phyloP scores from a whole-genome alignment of 2,888 invertebrate genomes.

The Caenorhabditis macrosperma region DNA sequence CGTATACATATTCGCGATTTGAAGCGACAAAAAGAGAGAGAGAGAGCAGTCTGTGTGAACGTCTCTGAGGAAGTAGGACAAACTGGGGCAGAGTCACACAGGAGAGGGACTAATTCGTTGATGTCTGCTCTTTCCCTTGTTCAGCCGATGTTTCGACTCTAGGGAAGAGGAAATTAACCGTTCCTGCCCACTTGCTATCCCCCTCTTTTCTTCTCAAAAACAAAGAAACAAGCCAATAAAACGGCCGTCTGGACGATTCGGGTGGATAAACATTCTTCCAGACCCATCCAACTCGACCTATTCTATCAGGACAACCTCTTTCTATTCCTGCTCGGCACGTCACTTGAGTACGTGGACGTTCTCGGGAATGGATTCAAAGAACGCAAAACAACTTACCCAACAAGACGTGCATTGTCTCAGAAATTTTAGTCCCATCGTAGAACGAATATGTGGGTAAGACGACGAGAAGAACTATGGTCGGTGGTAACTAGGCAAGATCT shows the following conservation, averaged over 20 bases:
- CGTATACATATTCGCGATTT: background rate
- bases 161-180: background rate
- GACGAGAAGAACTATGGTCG: background rate
- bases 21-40: background rate
- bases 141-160: background rate
- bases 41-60: background rate
- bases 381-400: background rate
- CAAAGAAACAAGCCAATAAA: slow-evolving; percentile 1
- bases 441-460: slow-evolving; percentile 5
- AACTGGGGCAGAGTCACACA: background rate
- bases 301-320: background rate
- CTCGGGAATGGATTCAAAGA: background rate
- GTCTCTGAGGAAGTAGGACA: background rate
- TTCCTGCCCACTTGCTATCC: slow-evolving; percentile 10
- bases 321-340: background rate
- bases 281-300: background rate
- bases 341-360: slow-evolving; percentile 1
- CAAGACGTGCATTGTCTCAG: background rate
- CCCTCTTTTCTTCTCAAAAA: slow-evolving; percentile 16
- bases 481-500: too few species aligned
- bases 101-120: background rate
- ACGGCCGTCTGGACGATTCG: background rate
- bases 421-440: background rate
- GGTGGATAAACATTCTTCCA: background rate
- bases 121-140: background rate